These are phyloP conservation scores for Eidolon dupreanum DNA, from an alignment of 2,797 vertebrate species.

Conservation along the genomic window DNA sequence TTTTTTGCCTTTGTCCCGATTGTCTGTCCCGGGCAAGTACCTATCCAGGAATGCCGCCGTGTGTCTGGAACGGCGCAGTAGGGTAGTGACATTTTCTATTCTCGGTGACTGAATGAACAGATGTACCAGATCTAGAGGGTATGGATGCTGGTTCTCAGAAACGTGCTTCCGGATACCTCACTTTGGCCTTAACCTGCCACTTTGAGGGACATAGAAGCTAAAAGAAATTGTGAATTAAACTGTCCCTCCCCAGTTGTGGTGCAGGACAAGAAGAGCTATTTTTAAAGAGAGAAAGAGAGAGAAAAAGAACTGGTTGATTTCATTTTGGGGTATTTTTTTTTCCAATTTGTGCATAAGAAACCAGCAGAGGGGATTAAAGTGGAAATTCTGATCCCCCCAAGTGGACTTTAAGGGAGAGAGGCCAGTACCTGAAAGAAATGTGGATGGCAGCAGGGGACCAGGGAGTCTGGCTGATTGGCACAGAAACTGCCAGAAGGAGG, in stretches of 20 bases:
- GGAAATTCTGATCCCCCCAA: not conserved
- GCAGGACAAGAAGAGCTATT: not conserved
- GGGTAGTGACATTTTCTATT: not conserved
- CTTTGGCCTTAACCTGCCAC: not conserved
- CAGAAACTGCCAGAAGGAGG: not conserved
- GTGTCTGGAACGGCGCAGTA: not conserved
- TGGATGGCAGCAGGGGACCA: not conserved
- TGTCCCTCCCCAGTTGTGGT: not conserved
- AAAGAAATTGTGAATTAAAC: not conserved
- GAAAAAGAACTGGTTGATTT: not conserved
- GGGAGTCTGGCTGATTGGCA: not conserved
- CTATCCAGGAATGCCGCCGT: fast-evolving
- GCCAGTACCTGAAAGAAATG: not conserved
- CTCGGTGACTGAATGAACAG: not conserved
- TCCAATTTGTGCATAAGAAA: not conserved
- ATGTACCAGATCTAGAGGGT: not conserved
- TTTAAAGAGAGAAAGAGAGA: no score
- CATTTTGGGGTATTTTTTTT: not conserved
- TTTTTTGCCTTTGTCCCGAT: not conserved
- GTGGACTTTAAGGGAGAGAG: not conserved
- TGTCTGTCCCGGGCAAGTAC: not conserved
- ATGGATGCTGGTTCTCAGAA: not conserved
- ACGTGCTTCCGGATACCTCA: not conserved
- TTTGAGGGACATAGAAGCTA: not conserved
- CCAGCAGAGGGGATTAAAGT: not conserved